Conservation (phyloP, 2,888 invertebrate genomes). For the Amphipyra berbera region DNA sequence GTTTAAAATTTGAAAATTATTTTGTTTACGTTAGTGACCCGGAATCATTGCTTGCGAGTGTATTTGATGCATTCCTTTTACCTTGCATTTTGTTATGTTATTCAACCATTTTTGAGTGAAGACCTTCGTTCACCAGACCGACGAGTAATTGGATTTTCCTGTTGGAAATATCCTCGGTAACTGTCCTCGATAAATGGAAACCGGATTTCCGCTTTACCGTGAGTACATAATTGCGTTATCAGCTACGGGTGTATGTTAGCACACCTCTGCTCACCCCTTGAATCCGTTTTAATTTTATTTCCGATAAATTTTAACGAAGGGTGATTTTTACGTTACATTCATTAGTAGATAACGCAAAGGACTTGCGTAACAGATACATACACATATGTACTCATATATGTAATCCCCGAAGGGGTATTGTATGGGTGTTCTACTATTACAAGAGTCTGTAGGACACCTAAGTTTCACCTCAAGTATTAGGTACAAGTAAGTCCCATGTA, state of each 20-base stretch:
- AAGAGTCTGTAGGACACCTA: no score
- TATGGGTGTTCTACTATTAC: no score
- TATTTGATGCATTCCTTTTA: no score
- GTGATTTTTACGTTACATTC: background rate
- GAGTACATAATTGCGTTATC: slow-evolving; percentile 31
- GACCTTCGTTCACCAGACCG: slow-evolving; percentile 14
- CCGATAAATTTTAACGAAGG: background rate
- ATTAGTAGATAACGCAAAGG: no score
- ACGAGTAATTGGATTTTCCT: slow-evolving; percentile 38
- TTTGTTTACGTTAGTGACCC: no score
- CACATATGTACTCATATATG: no score
- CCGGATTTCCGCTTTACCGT: slow-evolving; percentile 7
- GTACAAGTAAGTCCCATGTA: no score
- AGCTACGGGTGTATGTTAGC: slow-evolving; percentile 3
- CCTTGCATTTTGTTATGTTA: background rate
- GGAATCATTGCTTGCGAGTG: no score
- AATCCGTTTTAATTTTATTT: background rate
- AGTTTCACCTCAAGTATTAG: no score
- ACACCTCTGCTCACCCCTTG: background rate
- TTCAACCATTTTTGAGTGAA: background rate
- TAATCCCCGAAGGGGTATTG: no score
- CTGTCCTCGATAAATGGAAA: slow-evolving; percentile 1
- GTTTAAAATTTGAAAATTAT: no score
- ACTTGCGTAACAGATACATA: no score
- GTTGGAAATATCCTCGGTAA: slow-evolving; percentile 29